These are phyloP conservation scores for Stigmatopora nigra DNA, from an alignment of 2,113 vertebrate species.

Conservation along the genomic window DNA sequence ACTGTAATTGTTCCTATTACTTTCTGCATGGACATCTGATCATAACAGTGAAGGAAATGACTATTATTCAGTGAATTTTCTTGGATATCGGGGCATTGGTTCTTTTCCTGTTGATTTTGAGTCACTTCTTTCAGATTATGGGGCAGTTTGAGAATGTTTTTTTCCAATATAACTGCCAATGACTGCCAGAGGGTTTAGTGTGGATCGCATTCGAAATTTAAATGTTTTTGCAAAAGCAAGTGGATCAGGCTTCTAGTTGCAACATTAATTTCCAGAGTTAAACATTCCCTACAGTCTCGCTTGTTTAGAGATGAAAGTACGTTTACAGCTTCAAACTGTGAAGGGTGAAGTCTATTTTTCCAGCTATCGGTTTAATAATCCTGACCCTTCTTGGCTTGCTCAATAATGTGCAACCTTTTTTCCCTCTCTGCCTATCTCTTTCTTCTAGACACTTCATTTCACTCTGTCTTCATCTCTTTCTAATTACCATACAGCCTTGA, in stretches of 20 bases:
- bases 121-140: too few species aligned
- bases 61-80: neutral
- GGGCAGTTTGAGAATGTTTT: too few species aligned
- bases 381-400: neutral
- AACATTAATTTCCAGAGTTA: neutral
- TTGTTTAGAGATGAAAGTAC: neutral
- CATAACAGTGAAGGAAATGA: neutral
- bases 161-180: too few species aligned
- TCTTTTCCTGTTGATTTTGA: too few species aligned
- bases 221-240: neutral
- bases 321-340: neutral
- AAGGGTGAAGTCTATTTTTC: neutral
- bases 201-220: too few species aligned
- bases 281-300: neutral
- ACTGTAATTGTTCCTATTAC: neutral
- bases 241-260: neutral
- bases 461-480: neutral
- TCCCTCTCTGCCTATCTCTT: neutral
- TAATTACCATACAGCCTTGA: slow-evolving; percentile 5
- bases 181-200: too few species aligned
- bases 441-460: neutral
- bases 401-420: neutral
- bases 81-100: neutral
- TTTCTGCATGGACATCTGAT: neutral
- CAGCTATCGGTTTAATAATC: neutral